Evolutionary conservation across 1,140 invertebrate species (phyloP).

Genomic region (Orchestia grillus): DNA sequence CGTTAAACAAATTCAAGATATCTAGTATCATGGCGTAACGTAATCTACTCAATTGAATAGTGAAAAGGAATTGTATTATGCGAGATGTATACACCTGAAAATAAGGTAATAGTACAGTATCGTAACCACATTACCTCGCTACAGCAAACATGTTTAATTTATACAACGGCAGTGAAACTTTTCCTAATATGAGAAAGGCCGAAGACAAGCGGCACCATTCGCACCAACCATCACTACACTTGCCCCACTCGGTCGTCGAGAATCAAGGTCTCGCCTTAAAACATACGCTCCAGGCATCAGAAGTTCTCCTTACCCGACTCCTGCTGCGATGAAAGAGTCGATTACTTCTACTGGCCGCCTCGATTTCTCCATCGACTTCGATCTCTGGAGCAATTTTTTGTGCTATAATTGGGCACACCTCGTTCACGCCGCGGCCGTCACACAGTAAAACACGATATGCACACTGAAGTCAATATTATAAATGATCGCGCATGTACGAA

Average conservation of each 20-base stretch:
- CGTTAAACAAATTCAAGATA: background rate
- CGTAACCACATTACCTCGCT: background rate
- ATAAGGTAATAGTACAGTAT: background rate
- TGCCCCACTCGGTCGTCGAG: background rate
- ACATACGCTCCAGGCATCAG: background rate
- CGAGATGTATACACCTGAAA: background rate
- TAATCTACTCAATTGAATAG: background rate
- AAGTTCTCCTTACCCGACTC: background rate
- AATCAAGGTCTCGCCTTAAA: background rate
- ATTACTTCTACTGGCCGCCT: too few relatives aligned
- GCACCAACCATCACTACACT: background rate
- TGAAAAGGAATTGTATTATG: background rate
- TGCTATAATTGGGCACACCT: background rate
- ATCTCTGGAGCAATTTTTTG: background rate
- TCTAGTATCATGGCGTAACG: background rate
- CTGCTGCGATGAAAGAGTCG: background rate
- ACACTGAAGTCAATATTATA: background rate
- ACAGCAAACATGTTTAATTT: background rate
- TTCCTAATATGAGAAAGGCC: background rate
- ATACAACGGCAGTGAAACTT: background rate
- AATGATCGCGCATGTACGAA: too few relatives aligned
- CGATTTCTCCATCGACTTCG: background rate
- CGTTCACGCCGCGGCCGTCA: background rate
- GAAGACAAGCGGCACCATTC: background rate
- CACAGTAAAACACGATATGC: background rate